These are phyloP conservation scores for Hippoglossus hippoglossus DNA, from an alignment of 2,797 vertebrate species.

Conservation along the genomic window DNA sequence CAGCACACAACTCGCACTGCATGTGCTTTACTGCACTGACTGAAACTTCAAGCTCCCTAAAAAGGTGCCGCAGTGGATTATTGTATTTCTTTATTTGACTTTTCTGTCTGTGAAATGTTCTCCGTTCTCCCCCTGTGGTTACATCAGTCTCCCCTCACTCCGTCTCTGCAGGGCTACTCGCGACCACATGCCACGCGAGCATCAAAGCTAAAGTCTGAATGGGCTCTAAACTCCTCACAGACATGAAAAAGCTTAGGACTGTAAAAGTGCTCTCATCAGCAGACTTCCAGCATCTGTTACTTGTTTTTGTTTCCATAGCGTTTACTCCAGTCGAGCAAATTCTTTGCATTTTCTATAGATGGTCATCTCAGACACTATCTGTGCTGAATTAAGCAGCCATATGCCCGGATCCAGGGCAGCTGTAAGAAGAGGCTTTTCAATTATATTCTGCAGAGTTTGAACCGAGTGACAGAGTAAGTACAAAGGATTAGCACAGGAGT, in stretches of 20 bases:
- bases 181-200: constrained; percentile 32
- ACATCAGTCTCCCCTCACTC: constrained; percentile 17
- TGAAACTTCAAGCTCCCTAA: constrained; percentile 14
- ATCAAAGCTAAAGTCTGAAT: constrained; percentile 49
- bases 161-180: constrained; percentile 22
- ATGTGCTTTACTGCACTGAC: background rate
- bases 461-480: constrained; percentile 36
- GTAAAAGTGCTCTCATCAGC: constrained; percentile 52
- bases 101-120: background rate
- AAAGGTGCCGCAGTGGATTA: constrained; percentile 7
- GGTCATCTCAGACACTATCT: constrained; percentile 19
- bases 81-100: background rate
- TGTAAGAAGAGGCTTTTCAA: constrained; percentile 18
- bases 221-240: constrained; percentile 45
- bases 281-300: constrained; percentile 56
- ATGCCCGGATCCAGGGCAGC: constrained; percentile 14
- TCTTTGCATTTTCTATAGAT: constrained; percentile 40
- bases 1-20: constrained; percentile 12
- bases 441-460: constrained; percentile 39
- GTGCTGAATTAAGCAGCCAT: constrained; percentile 19
- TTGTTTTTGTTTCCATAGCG: constrained; percentile 56
- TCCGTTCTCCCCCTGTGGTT: constrained; percentile 19
- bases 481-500: constrained; percentile 27
- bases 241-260: constrained; percentile 38
- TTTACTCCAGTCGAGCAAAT: constrained; percentile 35